Base-by-base conservation (phyloP, 2,113 vertebrate genomes). In the Solea senegalensis region DNA sequence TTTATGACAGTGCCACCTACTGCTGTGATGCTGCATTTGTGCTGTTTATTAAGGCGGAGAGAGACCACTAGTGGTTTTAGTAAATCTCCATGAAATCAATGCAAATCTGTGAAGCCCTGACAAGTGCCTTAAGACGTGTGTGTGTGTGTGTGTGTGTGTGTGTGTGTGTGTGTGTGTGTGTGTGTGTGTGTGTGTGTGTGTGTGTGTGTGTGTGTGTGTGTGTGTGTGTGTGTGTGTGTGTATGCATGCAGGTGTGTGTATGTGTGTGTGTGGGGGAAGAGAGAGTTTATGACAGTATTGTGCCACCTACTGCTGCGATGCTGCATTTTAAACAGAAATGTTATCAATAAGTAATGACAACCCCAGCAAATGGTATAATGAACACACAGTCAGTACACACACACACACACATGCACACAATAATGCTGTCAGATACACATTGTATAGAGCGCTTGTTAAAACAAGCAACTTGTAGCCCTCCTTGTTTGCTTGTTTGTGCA, bases 291-390 rank as follows among this genome's bases (percentile, higher is more conserved):
- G 63, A 78, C 65, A 80, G 74, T 76, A 72, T 46, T 82, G 72
- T 86, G 78, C 76, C 74, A 82, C 80, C 79, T 74, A 85, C 79
- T 9, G 83, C 87, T 89, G 87, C 46, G 87, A 63, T 80, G 72
- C 66, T 80, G 80, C 83, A 85, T 89, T 85, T 88, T 83, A 77
- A 88, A 85, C 53, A 80, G 82, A 78, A 49, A 21, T 8, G 7
- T 65, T 48, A 89, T 90, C 82, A 87, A 88, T 90, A 89, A 89
- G 65, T 88, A 78, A 89, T 89, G 75, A 68, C 80, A 84, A 65
- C 69, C 15, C 65, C 27, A 13, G 66, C 76, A 79, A 78, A 84
- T 41, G 40, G 58, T 70, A 83, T 78, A 84, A 83, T 80, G 82
- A 82, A 83, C 60, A 83, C 16, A 60, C 34, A 34, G 34, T 34